phyloP scores from a whole-genome alignment of 2,113 vertebrate species.

The Epinephelus cyanopodus region DNA sequence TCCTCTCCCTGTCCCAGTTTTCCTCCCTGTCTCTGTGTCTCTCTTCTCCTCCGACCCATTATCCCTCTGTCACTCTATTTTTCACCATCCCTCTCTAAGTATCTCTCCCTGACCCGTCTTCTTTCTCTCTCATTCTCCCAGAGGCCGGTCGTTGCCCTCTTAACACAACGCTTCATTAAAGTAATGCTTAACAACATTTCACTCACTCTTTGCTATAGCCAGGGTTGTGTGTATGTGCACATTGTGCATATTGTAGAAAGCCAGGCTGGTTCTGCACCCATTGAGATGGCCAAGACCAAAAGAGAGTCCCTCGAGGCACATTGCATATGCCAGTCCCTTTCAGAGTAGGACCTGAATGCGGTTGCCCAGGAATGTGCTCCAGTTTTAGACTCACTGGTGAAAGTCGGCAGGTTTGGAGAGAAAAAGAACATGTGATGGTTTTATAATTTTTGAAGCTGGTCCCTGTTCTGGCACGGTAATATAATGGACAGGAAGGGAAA shows the following conservation, averaged over 20 bases:
- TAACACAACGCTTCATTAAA: constrained; percentile 23
- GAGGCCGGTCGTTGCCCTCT: constrained; percentile 18
- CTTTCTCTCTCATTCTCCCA: background rate
- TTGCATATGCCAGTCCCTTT: constrained; percentile 58
- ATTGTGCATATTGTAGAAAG: constrained; percentile 34
- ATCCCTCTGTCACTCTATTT: background rate
- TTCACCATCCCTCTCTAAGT: background rate
- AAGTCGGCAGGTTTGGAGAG: constrained; percentile 38
- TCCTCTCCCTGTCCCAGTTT: background rate
- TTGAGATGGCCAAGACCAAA: constrained; percentile 54
- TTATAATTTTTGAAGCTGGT: constrained; percentile 34
- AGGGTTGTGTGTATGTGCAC: background rate
- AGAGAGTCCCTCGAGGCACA: constrained; percentile 53
- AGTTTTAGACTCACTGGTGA: constrained; percentile 57
- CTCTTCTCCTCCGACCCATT: constrained; percentile 1
- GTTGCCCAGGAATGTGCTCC: constrained; percentile 55
- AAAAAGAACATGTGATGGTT: constrained; percentile 39
- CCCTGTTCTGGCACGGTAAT: background rate
- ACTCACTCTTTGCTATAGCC: constrained; percentile 2
- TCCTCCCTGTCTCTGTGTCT: background rate
- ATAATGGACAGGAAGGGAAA: background rate
- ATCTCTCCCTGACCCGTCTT: background rate
- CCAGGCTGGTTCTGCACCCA: constrained; percentile 38
- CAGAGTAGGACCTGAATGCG: constrained; percentile 52
- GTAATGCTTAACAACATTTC: constrained; percentile 28